A percentile compares a stretch with the other conserved stretches of the same genome.
Conservation (phyloP, 2,888 invertebrate species). For the Hipparchia semele region DNA sequence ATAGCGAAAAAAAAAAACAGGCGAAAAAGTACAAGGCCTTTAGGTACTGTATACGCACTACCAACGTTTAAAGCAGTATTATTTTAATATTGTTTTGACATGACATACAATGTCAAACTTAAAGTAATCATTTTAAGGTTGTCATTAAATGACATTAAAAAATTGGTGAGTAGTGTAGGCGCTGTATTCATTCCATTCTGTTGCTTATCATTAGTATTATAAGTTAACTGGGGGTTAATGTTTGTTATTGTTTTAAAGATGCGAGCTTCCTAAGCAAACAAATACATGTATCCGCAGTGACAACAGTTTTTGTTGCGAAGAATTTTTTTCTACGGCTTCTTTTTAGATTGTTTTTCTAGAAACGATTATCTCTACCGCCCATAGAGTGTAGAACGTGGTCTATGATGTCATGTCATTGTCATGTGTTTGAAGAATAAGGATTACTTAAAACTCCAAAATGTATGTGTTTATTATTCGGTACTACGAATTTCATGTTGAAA, state of each 20-base stretch:
- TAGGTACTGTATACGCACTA: too few species aligned
- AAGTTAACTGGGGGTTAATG: not conserved
- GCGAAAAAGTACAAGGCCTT: too few species aligned
- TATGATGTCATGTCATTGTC: not conserved
- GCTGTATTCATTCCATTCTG: not conserved
- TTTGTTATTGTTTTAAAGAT: conserved; percentile 3
- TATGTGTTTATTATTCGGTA: not conserved
- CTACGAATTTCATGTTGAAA: not conserved
- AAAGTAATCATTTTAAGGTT: too few species aligned
- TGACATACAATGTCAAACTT: too few species aligned
- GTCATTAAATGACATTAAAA: too few species aligned
- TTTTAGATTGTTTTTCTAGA: conserved; percentile 15
- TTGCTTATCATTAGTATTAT: not conserved
- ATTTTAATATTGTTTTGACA: too few species aligned
- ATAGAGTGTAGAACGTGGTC: not conserved
- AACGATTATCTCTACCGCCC: conserved; percentile 1
- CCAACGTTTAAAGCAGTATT: too few species aligned
- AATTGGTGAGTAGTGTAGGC: too few species aligned
- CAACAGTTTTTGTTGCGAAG: conserved; percentile 15
- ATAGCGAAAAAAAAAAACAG: too few species aligned
- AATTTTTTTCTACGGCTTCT: too few species aligned
- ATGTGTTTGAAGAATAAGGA: not conserved
- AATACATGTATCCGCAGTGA: conserved; percentile 18
- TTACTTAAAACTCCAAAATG: not conserved
- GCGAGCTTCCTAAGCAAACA: conserved; percentile 29